Base-by-base conservation (phyloP, 1,140 invertebrate species). In the Archegozetes longisetosus region DNA sequence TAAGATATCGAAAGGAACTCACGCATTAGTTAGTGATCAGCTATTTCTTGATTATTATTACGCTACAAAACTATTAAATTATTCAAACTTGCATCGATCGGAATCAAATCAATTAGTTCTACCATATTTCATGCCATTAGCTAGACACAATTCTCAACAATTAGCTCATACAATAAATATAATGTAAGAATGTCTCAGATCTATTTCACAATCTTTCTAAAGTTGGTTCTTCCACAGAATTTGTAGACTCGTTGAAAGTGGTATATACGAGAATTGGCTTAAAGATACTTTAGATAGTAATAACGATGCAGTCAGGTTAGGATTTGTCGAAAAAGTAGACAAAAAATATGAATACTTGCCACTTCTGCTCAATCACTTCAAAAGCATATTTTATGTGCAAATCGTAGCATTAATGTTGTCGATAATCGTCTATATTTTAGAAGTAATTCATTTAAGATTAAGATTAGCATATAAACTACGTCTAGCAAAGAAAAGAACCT, bases 221-320 rank as follows among this genome's bases (percentile, higher is more conserved):
- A n/a, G n/a, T n/a, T n/a, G n/a, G n/a, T n/a, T n/a, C n/a, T n/a
- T n/a, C n/a, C 47, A 12, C 22, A 57, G 55, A 28, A 57, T 57
- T 20, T 32, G 23, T 22, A 3, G 9, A 3, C 27, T 57, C 13
- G 12, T 12, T 23, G 55, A 57, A 50, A 32, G 26, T 20, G 55
- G 55, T 17, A 57, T 57, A 17, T 57, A 57, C 28, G 29, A 57
- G 28, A 53, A 3, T n/a, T 57, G 55, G 55, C 3, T 57, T 3
- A 23, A 22, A 22, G 28, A 57, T 9, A 53, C 52, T 4, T 17
- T 53, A 12, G 13, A 23, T 27, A 6, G 13, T 12, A 53, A 53
- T 20, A 53, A 53, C 26, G 20, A 20, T 24, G 13, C 25, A 13
- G 12, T 26, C 13, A 23, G 26, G 20, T 23, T 9, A 9, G n/a